Evolutionary conservation across 2,113 vertebrate species (phyloP).

Genomic region (Eretmochelys imbricata): DNA sequence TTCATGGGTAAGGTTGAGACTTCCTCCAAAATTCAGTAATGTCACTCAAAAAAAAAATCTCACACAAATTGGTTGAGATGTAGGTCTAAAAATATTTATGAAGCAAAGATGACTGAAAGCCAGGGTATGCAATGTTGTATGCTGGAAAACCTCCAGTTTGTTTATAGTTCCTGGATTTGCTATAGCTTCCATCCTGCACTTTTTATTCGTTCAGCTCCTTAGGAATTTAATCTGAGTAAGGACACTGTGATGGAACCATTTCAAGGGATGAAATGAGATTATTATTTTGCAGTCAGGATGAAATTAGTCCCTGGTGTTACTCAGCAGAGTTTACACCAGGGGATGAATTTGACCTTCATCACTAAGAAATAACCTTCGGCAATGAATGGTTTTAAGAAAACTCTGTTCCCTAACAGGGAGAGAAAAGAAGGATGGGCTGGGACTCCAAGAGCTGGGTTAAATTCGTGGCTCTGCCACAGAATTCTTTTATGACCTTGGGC

Average conservation of each 20-base stretch:
- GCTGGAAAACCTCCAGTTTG: neutral
- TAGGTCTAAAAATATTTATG: neutral
- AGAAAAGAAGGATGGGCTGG: neutral
- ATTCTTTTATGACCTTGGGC: neutral
- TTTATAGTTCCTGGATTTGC: neutral
- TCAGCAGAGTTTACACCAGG: neutral
- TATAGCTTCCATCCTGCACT: neutral
- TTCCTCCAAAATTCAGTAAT: neutral
- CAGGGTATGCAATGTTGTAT: neutral
- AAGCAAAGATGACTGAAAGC: neutral
- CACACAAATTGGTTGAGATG: neutral
- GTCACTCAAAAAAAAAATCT: neutral
- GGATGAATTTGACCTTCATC: neutral
- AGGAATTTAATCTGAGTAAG: neutral
- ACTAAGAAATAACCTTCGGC: neutral
- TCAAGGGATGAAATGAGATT: neutral
- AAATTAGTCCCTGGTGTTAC: neutral
- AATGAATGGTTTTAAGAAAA: neutral
- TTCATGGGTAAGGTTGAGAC: constrained; percentile 71
- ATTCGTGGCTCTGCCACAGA: neutral
- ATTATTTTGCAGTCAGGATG: neutral
- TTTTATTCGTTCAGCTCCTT: neutral
- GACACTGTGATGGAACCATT: neutral
- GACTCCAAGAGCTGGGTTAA: neutral
- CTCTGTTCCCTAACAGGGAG: neutral